phyloP scores from a whole-genome alignment of 2,797 vertebrate species.

The Micrastur ruficollis region DNA sequence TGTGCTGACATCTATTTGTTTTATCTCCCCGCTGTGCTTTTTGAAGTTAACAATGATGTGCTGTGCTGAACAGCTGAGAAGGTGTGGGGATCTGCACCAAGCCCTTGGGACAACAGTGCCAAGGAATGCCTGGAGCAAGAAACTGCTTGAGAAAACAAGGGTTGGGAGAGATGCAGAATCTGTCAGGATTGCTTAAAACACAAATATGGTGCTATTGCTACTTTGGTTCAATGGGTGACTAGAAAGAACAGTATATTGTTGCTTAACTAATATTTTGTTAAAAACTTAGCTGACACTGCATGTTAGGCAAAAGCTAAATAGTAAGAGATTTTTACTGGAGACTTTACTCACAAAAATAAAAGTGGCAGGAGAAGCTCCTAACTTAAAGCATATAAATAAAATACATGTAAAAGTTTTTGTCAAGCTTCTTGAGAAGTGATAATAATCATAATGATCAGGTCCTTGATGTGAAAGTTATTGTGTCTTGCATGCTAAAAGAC shows the following conservation, averaged over 20 bases:
- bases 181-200: constrained; percentile 23
- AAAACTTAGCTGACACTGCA: neutral
- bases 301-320: neutral
- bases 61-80: constrained; percentile 55
- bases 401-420: neutral
- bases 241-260: neutral
- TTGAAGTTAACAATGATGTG: constrained; percentile 19
- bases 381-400: neutral
- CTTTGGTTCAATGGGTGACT: neutral
- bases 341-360: neutral
- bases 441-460: neutral
- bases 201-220: neutral
- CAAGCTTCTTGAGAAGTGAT: neutral
- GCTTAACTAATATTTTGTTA: neutral
- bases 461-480: neutral
- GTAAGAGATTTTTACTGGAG: neutral
- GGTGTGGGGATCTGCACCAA: constrained; percentile 7
- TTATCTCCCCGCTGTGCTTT: neutral
- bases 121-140: constrained; percentile 51
- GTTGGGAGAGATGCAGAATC: neutral
- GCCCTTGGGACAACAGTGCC: constrained; percentile 59
- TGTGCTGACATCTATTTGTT: constrained; percentile 3
- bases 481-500: constrained; percentile 11
- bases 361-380: neutral
- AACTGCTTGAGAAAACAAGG: neutral